phyloP scores from a whole-genome alignment of 2,888 invertebrate species.

The Embidobia sp. region DNA sequence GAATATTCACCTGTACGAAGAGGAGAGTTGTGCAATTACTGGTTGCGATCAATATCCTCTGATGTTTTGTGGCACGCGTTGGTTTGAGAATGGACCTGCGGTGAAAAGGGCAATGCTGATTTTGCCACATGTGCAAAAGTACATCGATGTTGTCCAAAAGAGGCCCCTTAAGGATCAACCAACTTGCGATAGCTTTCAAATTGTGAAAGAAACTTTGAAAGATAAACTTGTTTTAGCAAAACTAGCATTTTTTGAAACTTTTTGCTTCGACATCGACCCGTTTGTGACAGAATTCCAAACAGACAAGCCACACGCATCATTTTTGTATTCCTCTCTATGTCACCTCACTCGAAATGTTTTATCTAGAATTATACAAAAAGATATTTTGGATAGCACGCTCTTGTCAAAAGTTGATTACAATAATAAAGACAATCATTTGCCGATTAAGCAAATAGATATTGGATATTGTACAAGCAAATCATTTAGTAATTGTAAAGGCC shows the following conservation, averaged over 20 bases:
- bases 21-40: conserved; percentile 66
- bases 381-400: conserved; percentile 15
- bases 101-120: conserved; percentile 56
- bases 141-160: conserved; percentile 36
- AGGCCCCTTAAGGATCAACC: conserved; percentile 32
- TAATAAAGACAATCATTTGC: conserved; percentile 13
- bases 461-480: conserved; percentile 24
- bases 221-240: conserved; percentile 54
- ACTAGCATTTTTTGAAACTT: conserved; percentile 50
- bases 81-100: conserved; percentile 66
- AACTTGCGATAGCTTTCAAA: conserved; percentile 54
- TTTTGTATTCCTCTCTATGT: conserved; percentile 36
- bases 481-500: conserved; percentile 11
- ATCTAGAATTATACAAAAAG: conserved; percentile 25
- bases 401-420: conserved; percentile 13
- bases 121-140: conserved; percentile 53
- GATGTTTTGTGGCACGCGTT: conserved; percentile 67
- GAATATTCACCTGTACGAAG: conserved; percentile 70
- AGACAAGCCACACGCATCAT: conserved; percentile 46
- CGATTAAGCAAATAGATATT: conserved; percentile 15
- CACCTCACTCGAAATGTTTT: conserved; percentile 22
- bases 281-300: conserved; percentile 60
- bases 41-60: conserved; percentile 63
- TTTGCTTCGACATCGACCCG: conserved; percentile 46
- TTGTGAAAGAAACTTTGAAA: conserved; percentile 20